Base-by-base conservation (phyloP, 1,140 invertebrate species). In the Sycophaga agraensis region DNA sequence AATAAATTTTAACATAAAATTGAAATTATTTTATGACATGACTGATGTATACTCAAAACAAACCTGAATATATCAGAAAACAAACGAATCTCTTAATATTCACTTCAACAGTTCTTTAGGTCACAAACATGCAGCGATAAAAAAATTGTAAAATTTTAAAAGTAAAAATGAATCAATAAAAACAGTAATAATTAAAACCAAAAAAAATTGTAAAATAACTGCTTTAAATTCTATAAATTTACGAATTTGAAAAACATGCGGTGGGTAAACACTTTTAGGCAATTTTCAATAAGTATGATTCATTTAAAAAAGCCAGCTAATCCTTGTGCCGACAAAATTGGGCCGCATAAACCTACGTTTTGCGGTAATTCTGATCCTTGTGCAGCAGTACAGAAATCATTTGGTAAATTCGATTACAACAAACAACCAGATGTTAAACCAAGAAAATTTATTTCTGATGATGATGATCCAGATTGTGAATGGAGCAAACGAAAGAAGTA, bases 51-150 rank as follows among this genome's bases (percentile, higher is more conserved):
- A 22, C 31, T 48, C n/a, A n/a, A n/a, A n/a, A n/a, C n/a, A n/a
- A n/a, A n/a, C n/a, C 16, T 58, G n/a, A 48, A 57, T 16, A 48
- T 48, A 34, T 45, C 16, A 28, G 31, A 57, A 48, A 59, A 59
- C 28, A 51, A 51, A 21, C 11, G 54, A 56, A 6, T 35, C 34
- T 34, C 9, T 35, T 45, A 16, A n/a, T n/a, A n/a, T 40, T 51
- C 21, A 17, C 16, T n/a, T 40, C 16, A 42, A 42, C n/a, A 42
- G 14, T 6, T 40, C 45, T 59, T 59, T 37, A 50, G 46, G 21
- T 59, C 40, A 16, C 26, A 48, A 24, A 24, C 16, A 8, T n/a
- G 4, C 16, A 37, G 7, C 16, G 6, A 4, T 48, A 46, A 26
- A 46, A 24, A 24, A 9, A 26, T 24, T n/a, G 7, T 11, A 12